Percentiles rank a stretch among this genome's conserved stretches.
phyloP scores from a whole-genome alignment of 2,888 invertebrate genomes.

The Nezara viridula region DNA sequence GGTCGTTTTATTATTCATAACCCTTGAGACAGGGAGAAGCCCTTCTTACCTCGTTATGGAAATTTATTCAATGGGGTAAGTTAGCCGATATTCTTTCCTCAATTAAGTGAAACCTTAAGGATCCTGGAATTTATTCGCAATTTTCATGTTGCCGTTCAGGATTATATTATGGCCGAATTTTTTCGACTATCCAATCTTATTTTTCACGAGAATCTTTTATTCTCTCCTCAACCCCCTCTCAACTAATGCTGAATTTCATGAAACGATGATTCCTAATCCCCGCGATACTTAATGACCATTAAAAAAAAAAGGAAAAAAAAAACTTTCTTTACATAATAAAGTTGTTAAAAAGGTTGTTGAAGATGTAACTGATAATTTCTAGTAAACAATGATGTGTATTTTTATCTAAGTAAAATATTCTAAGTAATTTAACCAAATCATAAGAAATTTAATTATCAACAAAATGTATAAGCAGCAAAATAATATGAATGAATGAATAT shows the following conservation, averaged over 20 bases:
- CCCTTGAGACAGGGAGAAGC: background rate
- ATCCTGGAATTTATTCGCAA: background rate
- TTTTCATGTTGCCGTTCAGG: background rate
- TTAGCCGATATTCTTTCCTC: background rate
- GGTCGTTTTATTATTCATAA: slow-evolving; percentile 13
- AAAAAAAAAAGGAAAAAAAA: no score
- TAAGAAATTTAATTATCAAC: no score
- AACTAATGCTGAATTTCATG: background rate
- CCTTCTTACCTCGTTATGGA: slow-evolving; percentile 10
- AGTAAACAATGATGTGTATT: no score
- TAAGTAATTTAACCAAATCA: no score
- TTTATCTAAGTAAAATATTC: no score
- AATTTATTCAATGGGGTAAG: slow-evolving; percentile 44
- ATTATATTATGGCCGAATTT: background rate
- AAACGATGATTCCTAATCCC: background rate
- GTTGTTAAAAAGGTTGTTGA: no score
- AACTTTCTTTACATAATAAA: no score
- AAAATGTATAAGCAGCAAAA: no score
- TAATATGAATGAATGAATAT: no score
- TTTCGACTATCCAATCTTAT: background rate
- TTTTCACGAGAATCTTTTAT: background rate
- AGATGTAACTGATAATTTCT: no score
- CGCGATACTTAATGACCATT: background rate
- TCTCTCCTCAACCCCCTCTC: background rate
- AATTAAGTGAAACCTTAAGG: background rate